Conservation (phyloP, 2,797 vertebrate genomes). For the Brotogeris chrysoptera region DNA sequence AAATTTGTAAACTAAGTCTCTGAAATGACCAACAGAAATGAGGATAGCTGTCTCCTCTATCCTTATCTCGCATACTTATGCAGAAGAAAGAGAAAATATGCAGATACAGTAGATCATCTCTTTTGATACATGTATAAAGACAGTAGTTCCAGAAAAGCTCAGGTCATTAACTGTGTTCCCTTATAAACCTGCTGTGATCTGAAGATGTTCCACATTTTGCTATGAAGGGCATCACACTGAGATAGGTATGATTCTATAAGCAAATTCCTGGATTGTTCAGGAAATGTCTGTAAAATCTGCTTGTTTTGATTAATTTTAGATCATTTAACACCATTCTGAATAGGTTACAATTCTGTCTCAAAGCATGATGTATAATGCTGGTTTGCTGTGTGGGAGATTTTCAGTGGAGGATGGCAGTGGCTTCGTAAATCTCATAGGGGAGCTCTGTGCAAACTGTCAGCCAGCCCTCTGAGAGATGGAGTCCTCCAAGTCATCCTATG, state of each 20-base stretch:
- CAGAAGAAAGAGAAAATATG: not conserved
- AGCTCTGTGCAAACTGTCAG: accelerated
- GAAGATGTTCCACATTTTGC: not conserved
- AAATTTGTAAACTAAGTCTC: not conserved
- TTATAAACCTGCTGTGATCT: not conserved
- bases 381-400: not conserved
- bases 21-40: not conserved
- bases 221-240: not conserved
- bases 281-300: not conserved
- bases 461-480: not conserved
- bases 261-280: not conserved
- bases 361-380: not conserved
- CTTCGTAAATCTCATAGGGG: not conserved
- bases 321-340: not conserved
- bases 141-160: not conserved
- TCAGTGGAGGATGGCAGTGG: not conserved
- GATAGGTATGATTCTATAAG: not conserved
- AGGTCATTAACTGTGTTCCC: accelerated
- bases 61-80: not conserved
- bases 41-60: not conserved
- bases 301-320: not conserved
- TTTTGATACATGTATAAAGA: not conserved
- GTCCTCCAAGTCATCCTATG: not conserved
- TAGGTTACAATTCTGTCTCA: not conserved
- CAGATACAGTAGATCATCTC: not conserved